Evolutionary conservation across 1,140 invertebrate genomes (phyloP).

Genomic region (Platyura marginata): DNA sequence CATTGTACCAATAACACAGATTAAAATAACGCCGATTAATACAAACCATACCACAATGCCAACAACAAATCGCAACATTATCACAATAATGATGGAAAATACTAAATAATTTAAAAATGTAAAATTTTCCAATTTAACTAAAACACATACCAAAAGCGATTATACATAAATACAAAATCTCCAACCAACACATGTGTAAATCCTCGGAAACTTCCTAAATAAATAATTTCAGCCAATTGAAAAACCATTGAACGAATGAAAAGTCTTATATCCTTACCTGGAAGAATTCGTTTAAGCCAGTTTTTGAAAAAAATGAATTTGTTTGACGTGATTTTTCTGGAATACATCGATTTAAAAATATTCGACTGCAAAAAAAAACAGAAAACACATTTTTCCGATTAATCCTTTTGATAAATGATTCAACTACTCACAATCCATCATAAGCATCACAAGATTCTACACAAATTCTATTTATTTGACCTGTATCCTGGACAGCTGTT

Average conservation of each 20-base stretch:
- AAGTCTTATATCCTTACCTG: constrained; percentile 25
- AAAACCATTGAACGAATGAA: constrained; percentile 1
- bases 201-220: constrained; percentile 41
- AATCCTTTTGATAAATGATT: no score
- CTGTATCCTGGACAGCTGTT: constrained; percentile 1
- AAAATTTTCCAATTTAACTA: constrained; percentile 3
- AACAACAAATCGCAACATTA: constrained; percentile 41
- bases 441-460: constrained; percentile 25
- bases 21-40: constrained; percentile 34
- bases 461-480: constrained; percentile 25
- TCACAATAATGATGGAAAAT: constrained; percentile 34
- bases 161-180: constrained; percentile 38
- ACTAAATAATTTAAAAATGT: constrained; percentile 27
- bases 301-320: constrained; percentile 27
- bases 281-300: constrained; percentile 33
- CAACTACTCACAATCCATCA: constrained; percentile 5
- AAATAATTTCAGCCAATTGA: neutral
- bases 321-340: constrained; percentile 16
- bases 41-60: constrained; percentile 50
- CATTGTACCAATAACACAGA: constrained; percentile 35
- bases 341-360: constrained; percentile 34
- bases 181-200: constrained; percentile 36
- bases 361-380: constrained; percentile 21
- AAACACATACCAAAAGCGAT: constrained; percentile 36
- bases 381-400: no score